Base-by-base conservation (phyloP, 2,113 vertebrate species). In the Cranoglanis bouderius region DNA sequence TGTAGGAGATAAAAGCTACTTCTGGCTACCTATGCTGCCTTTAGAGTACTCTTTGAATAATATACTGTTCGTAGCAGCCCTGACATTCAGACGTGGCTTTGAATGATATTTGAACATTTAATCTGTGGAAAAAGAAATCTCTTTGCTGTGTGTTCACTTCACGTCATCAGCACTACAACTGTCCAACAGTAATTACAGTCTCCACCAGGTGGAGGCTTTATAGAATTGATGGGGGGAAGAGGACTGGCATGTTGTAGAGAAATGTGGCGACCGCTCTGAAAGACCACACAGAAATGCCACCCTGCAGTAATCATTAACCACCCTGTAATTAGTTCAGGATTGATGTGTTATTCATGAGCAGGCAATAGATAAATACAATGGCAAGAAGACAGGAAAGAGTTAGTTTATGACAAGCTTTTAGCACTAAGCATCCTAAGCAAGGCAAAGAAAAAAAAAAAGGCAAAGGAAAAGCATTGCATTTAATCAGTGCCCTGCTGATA, bases 201-300 rank as follows among this genome's bases (percentile, higher is more conserved):
- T 40, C 53, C 21, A 82, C 53, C 81, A 59, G 32, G 59, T 59
- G 89, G 87, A 84, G 90, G 92, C 93, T 93, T 72, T 59, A 59
- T 24, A 84, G 90, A 90, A 94, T 93, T 91, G 91, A 94, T 93
- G 51, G 72, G 70, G 88, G 63, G 38, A 75, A 72, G 91, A 87
- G 92, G 87, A 83, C 89, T 75, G 85, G 87, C 88, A 91, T 92
- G 93, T 92, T 93, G 93, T 91, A 91, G 91, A 94, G 91, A 94
- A 92, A 90, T 90, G 78, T 82, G 86, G 92, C 82, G 57, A 91
- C 89, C 70, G 65, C 51, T 87, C 87, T 88, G 61, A 67, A 49
- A 67, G 24, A 65, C 89, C 91, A 89, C 93, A 93, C 87, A 89
- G 82, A 93, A 91, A 87, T 19, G 67, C 84, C 87, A 89, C 89